Base-by-base conservation (phyloP, 2,888 invertebrate genomes). In the Acronicta aceris region DNA sequence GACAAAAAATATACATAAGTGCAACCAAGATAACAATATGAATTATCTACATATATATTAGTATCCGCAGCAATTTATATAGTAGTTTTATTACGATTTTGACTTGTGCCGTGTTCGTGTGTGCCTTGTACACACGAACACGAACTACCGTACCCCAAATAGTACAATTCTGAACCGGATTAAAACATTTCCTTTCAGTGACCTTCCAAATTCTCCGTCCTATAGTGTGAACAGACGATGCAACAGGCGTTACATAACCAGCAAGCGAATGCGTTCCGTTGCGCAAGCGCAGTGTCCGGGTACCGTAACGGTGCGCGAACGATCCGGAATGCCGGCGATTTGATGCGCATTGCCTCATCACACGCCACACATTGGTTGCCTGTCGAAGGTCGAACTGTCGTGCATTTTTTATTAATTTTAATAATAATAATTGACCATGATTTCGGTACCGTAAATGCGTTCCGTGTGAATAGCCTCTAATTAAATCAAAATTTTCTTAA, bases 271-370 rank as follows among this genome's bases (percentile, higher is more conserved):
- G 90, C 89, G 89, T 87, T 87, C 75, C 69, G 87, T 92, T 92
- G 88, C 91, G 91, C 89, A 92, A 92, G 81, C 81, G 72, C 82
- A 78, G 85, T 76, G 89, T 92, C 92, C 92, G 92, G 92, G 89
- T 91, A 83, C 80, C 85, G 79, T 92, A 92, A 92, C 93, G 91
- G 91, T 90, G 83, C 85, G 85, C 87, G 87, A 83, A 87, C 90
- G 87, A 88, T 89, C 90, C 89, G 92, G 93, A 92, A 93, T 93
- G 92, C 88, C 85, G 87, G 81, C 84, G 86, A 92, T 92, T 90
- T 90, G 91, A 88, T 82, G 86, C 89, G 88, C 82, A 81, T 91
- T 93, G 92, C 90, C 74, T 85, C 91, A 90, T 83, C 85, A 74
- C 66, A 71, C 64, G 68, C 76, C 65, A 71, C 78, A 81, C 78